Evolutionary conservation across 2,113 vertebrate species (phyloP), one percentile per base, ranked within the genome.

Genomic region (Callopanchax toddi): DNA sequence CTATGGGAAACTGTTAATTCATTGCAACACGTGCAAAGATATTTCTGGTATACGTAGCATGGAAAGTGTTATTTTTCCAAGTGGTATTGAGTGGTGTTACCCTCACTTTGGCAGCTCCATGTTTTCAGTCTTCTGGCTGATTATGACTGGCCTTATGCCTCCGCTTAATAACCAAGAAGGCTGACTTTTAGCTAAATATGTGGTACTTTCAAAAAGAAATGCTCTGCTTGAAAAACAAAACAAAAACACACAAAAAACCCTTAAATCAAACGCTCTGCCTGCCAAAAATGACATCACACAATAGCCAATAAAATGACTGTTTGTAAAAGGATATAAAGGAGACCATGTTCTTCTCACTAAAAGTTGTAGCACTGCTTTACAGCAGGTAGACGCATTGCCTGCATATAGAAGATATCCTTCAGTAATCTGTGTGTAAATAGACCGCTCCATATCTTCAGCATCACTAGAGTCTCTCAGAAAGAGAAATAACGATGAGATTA

Each of bases 31-130:
- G 53, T 11, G 22, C 57, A 58, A 36, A 21, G 36, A 68, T 71
- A 43, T 61, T 51, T 49, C 7, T 0, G 26, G 21, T 50, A 48
- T 48, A 40, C 56, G 55, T 60, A 40, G 57, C 86, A 71, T 86
- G 83, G 83, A 91, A 87, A 57, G 76, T 64, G 56, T 56, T 82
- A 80, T 85, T 86, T n/a, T 89, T 88, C 84, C 63, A 71, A 83
- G 82, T 73, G 78, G 76, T 88, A 83, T 85, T 61, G 69, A 79
- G 51, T 72, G 76, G 70, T 74, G 83, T 82, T 88, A 84, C 84
- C 84, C 78, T 68, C 64, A 76, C 83, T 78, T 86, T 82, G 79
- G 86, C 76, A 60, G 79, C 66, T 69, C 77, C 77, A 71, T 34
- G 32, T 60, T 62, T 44, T 74, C 67, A 74, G 50, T 51, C 67